phyloP scores from a whole-genome alignment of 2,113 vertebrate species.

The Ivindomyrus marchei region DNA sequence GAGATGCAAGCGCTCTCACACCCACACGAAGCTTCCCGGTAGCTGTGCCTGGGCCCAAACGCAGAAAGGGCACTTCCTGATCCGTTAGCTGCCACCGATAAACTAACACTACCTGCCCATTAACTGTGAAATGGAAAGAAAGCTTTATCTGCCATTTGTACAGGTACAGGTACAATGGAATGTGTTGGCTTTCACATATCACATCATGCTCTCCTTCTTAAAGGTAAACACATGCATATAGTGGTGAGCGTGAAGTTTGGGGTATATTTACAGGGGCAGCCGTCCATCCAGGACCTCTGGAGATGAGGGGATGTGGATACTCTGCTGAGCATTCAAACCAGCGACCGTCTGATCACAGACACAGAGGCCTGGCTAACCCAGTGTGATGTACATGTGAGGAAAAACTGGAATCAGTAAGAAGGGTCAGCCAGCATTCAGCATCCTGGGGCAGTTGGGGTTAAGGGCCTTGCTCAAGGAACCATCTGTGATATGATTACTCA shows the following conservation, averaged over 20 bases:
- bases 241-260: neutral
- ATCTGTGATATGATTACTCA: neutral
- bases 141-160: neutral
- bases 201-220: neutral
- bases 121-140: neutral
- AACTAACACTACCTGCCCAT: neutral
- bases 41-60: neutral
- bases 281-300: neutral
- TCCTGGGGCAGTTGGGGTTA: neutral
- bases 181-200: neutral
- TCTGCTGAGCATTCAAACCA: neutral
- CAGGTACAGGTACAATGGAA: neutral
- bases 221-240: neutral
- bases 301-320: neutral
- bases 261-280: neutral
- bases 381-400: neutral
- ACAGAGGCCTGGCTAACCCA: neutral
- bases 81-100: neutral
- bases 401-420: neutral
- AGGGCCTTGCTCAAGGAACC: neutral
- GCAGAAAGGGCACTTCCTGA: neutral
- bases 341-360: neutral
- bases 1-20: neutral
- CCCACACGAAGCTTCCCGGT: neutral
- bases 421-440: neutral